Evolutionary conservation across 2,797 vertebrate genomes (phyloP).

Genomic region (Lerista edwardsae): DNA sequence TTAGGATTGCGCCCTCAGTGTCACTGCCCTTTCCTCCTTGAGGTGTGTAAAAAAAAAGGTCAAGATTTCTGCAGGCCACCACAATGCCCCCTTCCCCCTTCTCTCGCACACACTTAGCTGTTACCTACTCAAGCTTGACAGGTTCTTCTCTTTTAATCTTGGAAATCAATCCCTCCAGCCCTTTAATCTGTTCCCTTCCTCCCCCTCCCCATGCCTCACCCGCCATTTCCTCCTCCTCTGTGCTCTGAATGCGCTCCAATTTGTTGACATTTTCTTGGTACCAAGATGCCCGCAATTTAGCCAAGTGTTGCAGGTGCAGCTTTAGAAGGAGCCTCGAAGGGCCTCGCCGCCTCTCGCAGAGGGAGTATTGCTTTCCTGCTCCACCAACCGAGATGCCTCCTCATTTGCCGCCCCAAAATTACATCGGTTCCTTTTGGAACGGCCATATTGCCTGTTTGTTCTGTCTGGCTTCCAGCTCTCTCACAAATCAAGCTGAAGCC

Average conservation of each 20-base stretch:
- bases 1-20: too few species aligned
- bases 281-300: not conserved
- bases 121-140: constrained; percentile 41
- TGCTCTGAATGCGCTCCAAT: constrained; percentile 26
- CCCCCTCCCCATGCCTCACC: rapidly evolving
- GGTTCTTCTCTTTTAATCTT: constrained; percentile 50
- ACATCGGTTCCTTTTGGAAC: not conserved
- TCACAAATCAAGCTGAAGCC: not conserved
- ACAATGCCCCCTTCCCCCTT: rapidly evolving
- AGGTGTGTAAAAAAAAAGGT: not conserved
- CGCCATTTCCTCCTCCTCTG: too few species aligned
- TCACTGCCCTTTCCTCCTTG: not conserved
- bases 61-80: not conserved
- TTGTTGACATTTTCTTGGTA: constrained; percentile 19
- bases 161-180: constrained; percentile 14
- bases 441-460: not conserved
- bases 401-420: not conserved
- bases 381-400: not conserved
- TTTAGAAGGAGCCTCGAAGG: not conserved
- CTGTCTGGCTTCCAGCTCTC: constrained; percentile 34
- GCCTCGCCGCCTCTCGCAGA: not conserved
- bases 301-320: not conserved
- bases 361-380: not conserved
- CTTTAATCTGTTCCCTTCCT: constrained; percentile 23
- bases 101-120: constrained; percentile 10